These are phyloP conservation scores for Sminthurinus signatus DNA, from an alignment of 1,140 invertebrate genomes.

Conservation along the genomic window DNA sequence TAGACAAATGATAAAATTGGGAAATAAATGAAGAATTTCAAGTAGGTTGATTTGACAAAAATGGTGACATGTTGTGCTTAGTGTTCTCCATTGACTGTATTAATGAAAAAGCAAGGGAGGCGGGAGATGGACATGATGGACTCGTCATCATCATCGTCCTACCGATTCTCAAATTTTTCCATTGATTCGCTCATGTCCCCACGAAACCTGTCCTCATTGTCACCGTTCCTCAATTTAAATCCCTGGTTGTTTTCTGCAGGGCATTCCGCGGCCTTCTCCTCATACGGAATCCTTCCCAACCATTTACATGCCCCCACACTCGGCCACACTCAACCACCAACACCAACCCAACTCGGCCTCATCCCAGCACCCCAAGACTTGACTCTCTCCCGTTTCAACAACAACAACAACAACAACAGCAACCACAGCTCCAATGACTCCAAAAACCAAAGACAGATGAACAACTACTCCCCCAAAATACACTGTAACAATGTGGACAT, in stretches of 20 bases:
- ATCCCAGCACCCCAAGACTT: constrained; percentile 30
- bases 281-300: constrained; percentile 28
- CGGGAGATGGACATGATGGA: constrained; percentile 26
- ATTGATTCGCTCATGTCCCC: constrained; percentile 40
- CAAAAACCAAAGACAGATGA: background rate
- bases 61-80: no score
- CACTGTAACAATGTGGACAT: no score
- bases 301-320: constrained; percentile 16
- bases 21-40: no score
- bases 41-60: no score
- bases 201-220: constrained; percentile 27
- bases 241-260: constrained; percentile 30
- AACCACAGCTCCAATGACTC: constrained; percentile 3
- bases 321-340: constrained; percentile 5
- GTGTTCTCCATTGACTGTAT: background rate
- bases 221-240: constrained; percentile 33
- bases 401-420: constrained; percentile 12
- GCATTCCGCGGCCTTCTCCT: constrained; percentile 27
- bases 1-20: no score
- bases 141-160: constrained; percentile 12
- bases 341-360: background rate
- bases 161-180: constrained; percentile 40
- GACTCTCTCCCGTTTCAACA: constrained; percentile 17
- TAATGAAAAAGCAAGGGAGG: background rate
- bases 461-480: constrained; percentile 6